These are phyloP conservation scores for Aselliscus stoliczkanus DNA, from an alignment of 2,797 vertebrate species.

Conservation along the genomic window DNA sequence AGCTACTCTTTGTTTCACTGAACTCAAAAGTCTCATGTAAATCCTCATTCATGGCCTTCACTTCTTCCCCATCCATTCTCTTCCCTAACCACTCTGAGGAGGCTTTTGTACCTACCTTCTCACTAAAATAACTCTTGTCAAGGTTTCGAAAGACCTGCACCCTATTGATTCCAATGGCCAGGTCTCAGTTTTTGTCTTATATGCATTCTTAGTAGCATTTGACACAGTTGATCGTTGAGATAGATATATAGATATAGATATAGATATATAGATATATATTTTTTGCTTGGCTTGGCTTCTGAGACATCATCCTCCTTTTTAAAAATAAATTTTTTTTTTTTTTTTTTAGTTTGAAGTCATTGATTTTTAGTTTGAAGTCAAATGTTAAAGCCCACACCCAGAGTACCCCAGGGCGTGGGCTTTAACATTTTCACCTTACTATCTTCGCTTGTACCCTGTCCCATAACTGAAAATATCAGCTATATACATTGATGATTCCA, in stretches of 20 bases:
- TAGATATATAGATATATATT: not conserved
- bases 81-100: not conserved
- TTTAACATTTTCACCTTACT: not conserved
- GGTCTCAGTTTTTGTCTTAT: not conserved
- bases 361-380: too few relatives aligned
- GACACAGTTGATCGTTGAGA: not conserved
- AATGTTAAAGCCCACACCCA: too few relatives aligned
- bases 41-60: not conserved
- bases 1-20: not conserved
- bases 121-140: not conserved
- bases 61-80: not conserved
- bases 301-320: not conserved
- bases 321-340: not conserved
- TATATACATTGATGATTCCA: not conserved
- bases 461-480: not conserved
- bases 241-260: too few relatives aligned
- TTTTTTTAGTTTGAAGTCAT: not conserved
- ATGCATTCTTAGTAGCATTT: not conserved
- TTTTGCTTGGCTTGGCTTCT: not conserved
- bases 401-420: not conserved
- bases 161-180: not conserved
- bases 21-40: not conserved
- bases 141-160: not conserved
- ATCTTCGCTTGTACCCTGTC: not conserved
- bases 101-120: not conserved